Evolutionary conservation across 2,113 vertebrate genomes (phyloP).

Genomic region (Melanocharis versteri): DNA sequence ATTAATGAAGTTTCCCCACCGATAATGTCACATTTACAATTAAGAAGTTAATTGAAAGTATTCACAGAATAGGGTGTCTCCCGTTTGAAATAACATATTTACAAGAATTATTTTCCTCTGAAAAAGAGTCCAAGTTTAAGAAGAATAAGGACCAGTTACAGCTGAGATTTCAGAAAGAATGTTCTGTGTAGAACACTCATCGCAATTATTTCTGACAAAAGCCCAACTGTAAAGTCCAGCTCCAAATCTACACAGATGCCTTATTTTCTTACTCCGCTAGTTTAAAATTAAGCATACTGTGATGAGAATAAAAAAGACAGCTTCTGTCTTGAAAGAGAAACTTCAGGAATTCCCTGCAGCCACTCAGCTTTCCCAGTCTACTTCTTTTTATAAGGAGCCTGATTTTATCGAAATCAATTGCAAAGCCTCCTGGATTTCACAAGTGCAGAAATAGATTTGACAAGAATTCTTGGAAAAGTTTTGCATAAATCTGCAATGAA

Average conservation of each 20-base stretch:
- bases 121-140: background rate
- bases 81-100: background rate
- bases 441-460: background rate
- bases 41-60: background rate
- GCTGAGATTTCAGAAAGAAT: background rate
- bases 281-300: background rate
- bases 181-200: background rate
- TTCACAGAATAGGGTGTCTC: background rate
- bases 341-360: background rate
- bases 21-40: background rate
- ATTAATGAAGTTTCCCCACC: background rate
- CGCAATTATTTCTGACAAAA: background rate
- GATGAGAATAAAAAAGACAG: background rate
- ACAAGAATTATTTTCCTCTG: background rate
- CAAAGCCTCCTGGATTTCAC: background rate
- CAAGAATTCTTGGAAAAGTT: background rate
- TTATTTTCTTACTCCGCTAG: background rate
- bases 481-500: background rate
- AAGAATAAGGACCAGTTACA: background rate
- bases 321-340: background rate
- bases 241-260: background rate
- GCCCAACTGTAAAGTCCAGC: background rate
- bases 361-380: background rate
- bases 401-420: background rate
- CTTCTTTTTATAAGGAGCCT: background rate